These are phyloP conservation scores for Aleadryas rufinucha DNA, from an alignment of 2,113 vertebrate genomes.

Conservation along the genomic window DNA sequence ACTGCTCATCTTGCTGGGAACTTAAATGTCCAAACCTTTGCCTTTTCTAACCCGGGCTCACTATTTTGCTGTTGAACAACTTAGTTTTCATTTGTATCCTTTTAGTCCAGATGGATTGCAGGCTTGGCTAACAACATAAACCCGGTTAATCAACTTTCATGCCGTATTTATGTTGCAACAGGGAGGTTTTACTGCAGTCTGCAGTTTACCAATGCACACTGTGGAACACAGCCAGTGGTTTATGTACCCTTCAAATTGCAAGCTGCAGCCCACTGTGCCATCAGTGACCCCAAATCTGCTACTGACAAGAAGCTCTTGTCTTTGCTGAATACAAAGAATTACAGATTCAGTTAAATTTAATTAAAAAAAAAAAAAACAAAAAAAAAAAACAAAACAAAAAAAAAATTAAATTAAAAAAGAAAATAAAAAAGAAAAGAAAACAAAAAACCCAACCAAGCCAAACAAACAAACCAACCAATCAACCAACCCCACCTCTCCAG, in stretches of 20 bases:
- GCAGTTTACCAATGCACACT: conserved; percentile 30
- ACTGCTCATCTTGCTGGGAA: neutral
- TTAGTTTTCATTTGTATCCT: conserved; percentile 51
- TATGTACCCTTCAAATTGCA: conserved; percentile 64
- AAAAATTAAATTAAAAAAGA: fast-evolving
- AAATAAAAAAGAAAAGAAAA: fast-evolving
- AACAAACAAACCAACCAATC: neutral
- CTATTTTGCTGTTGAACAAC: neutral
- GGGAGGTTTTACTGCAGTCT: conserved; percentile 65
- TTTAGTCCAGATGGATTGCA: conserved; percentile 66
- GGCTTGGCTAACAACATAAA: conserved; percentile 68
- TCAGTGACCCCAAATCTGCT: conserved; percentile 17
- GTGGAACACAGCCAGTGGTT: conserved; percentile 58
- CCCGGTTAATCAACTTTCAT: conserved; percentile 74
- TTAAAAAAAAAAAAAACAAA: neutral
- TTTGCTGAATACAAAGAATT: neutral
- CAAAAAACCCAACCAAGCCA: neutral
- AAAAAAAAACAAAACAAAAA: neutral
- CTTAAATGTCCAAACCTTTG: neutral
- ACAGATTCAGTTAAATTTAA: neutral
- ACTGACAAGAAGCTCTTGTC: conserved; percentile 13
- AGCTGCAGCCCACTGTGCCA: conserved; percentile 38
- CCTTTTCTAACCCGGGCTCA: neutral
- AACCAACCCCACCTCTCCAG: neutral
- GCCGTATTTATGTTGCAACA: conserved; percentile 66